A percentile compares a stretch with the other conserved stretches of the same genome.
phyloP scores from a whole-genome alignment of 2,888 invertebrate species.

The Pterostichus madidus region DNA sequence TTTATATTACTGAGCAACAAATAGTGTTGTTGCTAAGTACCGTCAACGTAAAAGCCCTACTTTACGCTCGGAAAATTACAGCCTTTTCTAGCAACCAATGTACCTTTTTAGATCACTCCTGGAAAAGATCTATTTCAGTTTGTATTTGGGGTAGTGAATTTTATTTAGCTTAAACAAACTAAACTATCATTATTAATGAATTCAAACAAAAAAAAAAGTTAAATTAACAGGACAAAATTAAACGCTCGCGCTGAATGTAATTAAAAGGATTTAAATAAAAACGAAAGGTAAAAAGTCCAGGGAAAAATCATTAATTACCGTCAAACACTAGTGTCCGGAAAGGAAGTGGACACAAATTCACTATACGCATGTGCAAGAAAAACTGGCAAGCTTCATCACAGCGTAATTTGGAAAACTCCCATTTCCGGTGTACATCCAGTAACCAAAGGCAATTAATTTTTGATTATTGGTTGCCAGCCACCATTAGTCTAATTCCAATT shows the following conservation, averaged over 20 bases:
- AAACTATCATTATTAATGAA: slow-evolving; percentile 47
- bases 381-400: slow-evolving; percentile 67
- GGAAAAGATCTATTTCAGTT: too few species aligned
- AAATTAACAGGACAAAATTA: slow-evolving; percentile 50
- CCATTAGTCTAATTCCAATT: slow-evolving; percentile 67
- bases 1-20: too few species aligned
- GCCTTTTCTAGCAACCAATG: too few species aligned
- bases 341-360: slow-evolving; percentile 46
- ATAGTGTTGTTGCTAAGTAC: too few species aligned
- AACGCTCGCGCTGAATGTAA: slow-evolving; percentile 46
- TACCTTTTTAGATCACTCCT: too few species aligned
- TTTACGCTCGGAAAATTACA: too few species aligned
- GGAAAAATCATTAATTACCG: slow-evolving; percentile 60
- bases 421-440: slow-evolving; percentile 69
- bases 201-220: slow-evolving; percentile 15
- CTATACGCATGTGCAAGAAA: slow-evolving; percentile 16
- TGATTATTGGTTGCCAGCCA: slow-evolving; percentile 59
- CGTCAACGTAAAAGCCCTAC: too few species aligned
- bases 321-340: slow-evolving; percentile 57
- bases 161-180: slow-evolving; percentile 18
- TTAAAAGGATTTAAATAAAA: slow-evolving; percentile 62
- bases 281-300: slow-evolving; percentile 45
- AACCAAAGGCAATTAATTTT: slow-evolving; percentile 66
- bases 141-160: slow-evolving; percentile 1
- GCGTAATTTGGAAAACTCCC: slow-evolving; percentile 72